Evolutionary conservation across 2,888 invertebrate genomes (phyloP).

Genomic region (Octonoba sinensis): DNA sequence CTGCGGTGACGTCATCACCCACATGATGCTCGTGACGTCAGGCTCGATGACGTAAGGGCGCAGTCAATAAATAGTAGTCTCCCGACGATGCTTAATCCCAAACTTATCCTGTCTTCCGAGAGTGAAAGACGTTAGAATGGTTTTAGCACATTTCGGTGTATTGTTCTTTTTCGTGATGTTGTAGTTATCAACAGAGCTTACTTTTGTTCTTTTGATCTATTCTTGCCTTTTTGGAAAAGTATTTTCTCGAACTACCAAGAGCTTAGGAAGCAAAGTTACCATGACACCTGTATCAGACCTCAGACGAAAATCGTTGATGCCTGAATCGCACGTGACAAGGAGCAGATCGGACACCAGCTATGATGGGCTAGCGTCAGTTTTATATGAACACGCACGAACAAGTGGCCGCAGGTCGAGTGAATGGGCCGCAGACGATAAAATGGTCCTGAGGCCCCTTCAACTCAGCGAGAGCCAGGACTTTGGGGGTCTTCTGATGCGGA

Average conservation of each 20-base stretch:
- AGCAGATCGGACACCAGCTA: conserved; percentile 57
- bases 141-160: not conserved
- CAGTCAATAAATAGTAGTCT: conserved; percentile 15
- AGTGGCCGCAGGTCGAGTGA: conserved; percentile 35
- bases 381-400: not conserved
- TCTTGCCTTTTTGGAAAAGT: too few species aligned
- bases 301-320: conserved; percentile 33
- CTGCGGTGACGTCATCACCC: not conserved
- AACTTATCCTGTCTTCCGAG: conserved; percentile 35
- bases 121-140: not conserved
- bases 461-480: conserved; percentile 18
- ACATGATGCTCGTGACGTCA: conserved; percentile 41
- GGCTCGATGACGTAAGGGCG: not conserved
- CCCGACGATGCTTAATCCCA: conserved; percentile 10
- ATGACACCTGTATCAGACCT: conserved; percentile 46
- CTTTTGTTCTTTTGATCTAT: too few species aligned
- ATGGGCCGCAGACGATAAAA: conserved; percentile 27
- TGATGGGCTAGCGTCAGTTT: conserved; percentile 28
- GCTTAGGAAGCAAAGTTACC: not conserved
- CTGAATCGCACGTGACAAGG: conserved; percentile 19
- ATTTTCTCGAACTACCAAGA: not conserved
- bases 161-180: conserved; percentile 3
- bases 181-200: not conserved
- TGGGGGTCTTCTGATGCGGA: conserved; percentile 30
- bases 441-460: conserved; percentile 49